Conservation (phyloP, 2,888 invertebrate species). For the Phasia obesa region DNA sequence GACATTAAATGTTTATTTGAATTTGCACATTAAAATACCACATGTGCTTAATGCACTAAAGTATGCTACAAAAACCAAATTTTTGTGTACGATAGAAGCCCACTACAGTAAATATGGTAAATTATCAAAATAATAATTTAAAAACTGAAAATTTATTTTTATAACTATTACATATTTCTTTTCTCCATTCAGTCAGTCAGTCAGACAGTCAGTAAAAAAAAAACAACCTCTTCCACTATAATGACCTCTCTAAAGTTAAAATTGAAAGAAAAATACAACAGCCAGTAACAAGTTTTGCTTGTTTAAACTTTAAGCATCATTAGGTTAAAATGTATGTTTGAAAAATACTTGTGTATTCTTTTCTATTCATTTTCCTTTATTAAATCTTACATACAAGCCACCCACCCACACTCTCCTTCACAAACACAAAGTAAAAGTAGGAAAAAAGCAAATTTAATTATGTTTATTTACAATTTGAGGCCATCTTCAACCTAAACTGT, state of each 20-base stretch:
- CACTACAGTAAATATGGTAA: too few relatives aligned
- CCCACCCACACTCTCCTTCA: not conserved
- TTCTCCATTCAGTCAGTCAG: too few relatives aligned
- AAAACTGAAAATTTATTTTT: too few relatives aligned
- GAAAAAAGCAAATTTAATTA: constrained; percentile 60
- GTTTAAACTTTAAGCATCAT: constrained; percentile 66
- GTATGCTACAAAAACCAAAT: not conserved
- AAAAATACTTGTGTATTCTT: constrained; percentile 7
- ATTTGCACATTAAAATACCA: constrained; percentile 14
- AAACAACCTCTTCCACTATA: constrained; percentile 7
- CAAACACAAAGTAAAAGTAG: not conserved
- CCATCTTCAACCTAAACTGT: constrained; percentile 48
- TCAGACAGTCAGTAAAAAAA: not conserved
- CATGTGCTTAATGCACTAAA: not conserved
- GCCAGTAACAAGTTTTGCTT: constrained; percentile 57
- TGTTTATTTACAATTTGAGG: constrained; percentile 66
- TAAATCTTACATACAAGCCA: too few relatives aligned
- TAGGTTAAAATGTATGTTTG: constrained; percentile 58
- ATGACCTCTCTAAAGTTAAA: constrained; percentile 51
- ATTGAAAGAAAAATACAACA: constrained; percentile 29
- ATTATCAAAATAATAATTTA: too few relatives aligned
- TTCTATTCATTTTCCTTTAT: too few relatives aligned
- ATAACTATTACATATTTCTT: too few relatives aligned
- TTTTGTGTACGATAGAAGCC: not conserved
- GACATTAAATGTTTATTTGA: constrained; percentile 57